phyloP scores from a whole-genome alignment of 1,140 invertebrate genomes.

The Papilio xuthus region DNA sequence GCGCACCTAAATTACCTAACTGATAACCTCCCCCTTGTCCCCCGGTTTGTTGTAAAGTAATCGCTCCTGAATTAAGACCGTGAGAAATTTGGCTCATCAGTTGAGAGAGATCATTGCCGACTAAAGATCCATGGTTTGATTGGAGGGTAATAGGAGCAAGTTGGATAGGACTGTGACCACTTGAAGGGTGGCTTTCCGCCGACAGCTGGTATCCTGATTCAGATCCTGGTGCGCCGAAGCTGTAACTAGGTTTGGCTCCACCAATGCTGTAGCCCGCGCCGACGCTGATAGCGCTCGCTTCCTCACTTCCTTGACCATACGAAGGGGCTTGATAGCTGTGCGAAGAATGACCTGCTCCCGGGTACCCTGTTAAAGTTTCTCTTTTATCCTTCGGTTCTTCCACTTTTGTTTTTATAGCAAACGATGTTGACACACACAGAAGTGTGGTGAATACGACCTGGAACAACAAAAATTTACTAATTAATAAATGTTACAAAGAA shows the following conservation, averaged over 20 bases:
- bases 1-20: conserved; percentile 51
- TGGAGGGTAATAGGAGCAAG: conserved; percentile 70
- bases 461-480: conserved; percentile 47
- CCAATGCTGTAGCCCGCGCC: conserved; percentile 76
- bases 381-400: conserved; percentile 73
- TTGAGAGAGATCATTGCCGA: conserved; percentile 65
- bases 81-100: conserved; percentile 73
- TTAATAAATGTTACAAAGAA: conserved; percentile 30
- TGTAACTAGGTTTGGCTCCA: conserved; percentile 67
- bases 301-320: conserved; percentile 55
- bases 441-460: conserved; percentile 68
- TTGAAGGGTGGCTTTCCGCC: conserved; percentile 58
- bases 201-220: conserved; percentile 58
- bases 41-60: conserved; percentile 56
- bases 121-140: conserved; percentile 55
- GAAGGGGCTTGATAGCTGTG: conserved; percentile 63
- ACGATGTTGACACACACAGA: conserved; percentile 63
- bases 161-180: conserved; percentile 64
- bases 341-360: conserved; percentile 49
- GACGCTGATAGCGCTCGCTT: conserved; percentile 69
- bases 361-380: conserved; percentile 62
- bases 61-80: conserved; percentile 63
- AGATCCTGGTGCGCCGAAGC: conserved; percentile 58
- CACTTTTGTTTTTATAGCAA: conserved; percentile 62
- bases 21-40: conserved; percentile 53